phyloP scores from a whole-genome alignment of 1,140 invertebrate genomes.

The Brachionus rubens region DNA sequence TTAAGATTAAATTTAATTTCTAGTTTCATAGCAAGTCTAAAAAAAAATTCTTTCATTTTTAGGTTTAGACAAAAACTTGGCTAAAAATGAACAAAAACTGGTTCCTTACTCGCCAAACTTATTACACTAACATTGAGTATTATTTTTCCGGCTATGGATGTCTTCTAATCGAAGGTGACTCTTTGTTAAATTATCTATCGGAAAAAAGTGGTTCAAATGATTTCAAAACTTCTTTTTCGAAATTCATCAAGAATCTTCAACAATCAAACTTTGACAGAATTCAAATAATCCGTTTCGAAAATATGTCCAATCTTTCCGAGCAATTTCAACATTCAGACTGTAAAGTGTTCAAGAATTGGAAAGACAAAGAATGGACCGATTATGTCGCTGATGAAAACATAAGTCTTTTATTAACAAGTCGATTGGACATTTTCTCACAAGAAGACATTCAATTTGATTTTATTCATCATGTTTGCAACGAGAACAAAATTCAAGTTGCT shows the following conservation, averaged over 20 bases:
- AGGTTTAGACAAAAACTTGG: too few relatives aligned
- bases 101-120: too few relatives aligned
- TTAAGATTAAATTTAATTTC: too few relatives aligned
- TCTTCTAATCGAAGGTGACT: not conserved
- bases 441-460: not conserved
- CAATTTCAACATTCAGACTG: not conserved
- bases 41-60: too few relatives aligned
- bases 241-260: not conserved
- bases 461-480: not conserved
- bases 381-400: not conserved
- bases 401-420: not conserved
- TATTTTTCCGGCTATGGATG: not conserved
- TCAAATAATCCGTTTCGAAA: not conserved
- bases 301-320: not conserved
- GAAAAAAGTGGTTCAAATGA: not conserved
- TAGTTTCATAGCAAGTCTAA: too few relatives aligned
- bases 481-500: not conserved
- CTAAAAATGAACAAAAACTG: too few relatives aligned
- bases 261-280: not conserved
- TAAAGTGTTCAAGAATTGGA: not conserved
- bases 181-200: not conserved
- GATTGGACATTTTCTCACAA: not conserved
- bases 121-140: slow-evolving; percentile 1
- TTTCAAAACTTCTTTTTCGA: not conserved
- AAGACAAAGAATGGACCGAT: not conserved